Evolutionary conservation across 1,140 invertebrate genomes (phyloP).

Genomic region (Lamellibrachia luymesi): DNA sequence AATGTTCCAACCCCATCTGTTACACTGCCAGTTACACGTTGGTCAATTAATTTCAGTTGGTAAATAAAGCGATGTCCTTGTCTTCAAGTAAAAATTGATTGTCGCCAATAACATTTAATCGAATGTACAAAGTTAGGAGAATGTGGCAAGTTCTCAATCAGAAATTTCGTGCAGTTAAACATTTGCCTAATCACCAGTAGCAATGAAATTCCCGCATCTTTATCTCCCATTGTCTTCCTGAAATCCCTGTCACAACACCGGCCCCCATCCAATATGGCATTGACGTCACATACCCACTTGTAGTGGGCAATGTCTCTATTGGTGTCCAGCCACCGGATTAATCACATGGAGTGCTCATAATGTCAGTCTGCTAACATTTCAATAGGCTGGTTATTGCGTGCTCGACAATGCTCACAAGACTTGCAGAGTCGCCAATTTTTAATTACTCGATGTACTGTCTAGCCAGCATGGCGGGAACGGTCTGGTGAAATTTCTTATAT

Average conservation of each 20-base stretch:
- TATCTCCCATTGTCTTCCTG: background rate
- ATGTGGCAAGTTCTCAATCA: background rate
- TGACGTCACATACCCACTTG: background rate
- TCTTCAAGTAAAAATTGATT: background rate
- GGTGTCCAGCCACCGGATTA: background rate
- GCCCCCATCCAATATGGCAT: background rate
- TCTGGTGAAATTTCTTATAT: background rate
- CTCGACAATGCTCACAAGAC: background rate
- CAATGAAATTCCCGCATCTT: background rate
- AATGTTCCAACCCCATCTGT: background rate
- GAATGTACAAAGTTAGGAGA: background rate
- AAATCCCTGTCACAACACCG: background rate
- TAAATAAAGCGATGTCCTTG: background rate
- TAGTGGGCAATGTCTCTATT: background rate
- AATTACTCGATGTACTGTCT: background rate
- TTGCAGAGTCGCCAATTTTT: background rate
- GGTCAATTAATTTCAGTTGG: background rate
- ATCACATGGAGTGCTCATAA: background rate
- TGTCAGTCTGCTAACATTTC: background rate
- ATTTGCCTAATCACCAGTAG: background rate
- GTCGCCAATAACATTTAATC: background rate
- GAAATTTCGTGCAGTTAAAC: background rate
- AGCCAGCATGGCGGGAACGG: background rate
- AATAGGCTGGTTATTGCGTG: slow-evolving; percentile 1
- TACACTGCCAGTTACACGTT: background rate